Percentiles rank a stretch among this genome's conserved stretches.
Evolutionary conservation across 2,888 invertebrate genomes (phyloP).

Genomic region (Falcaria lacertinaria): DNA sequence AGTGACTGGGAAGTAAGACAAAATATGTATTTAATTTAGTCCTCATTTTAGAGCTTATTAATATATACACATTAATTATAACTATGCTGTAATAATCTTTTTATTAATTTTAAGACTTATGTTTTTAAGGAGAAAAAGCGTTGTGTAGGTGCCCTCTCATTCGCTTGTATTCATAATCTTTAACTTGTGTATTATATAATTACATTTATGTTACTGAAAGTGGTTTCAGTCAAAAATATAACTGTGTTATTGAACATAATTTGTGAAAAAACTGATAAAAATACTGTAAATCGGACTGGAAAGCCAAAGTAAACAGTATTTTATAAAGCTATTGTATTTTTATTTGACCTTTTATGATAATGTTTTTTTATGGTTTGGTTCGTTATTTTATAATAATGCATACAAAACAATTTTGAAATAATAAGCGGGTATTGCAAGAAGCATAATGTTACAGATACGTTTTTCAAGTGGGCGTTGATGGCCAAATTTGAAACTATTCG

Average conservation of each 20-base stretch:
- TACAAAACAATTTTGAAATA: too few species aligned
- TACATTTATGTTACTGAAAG: slow-evolving; percentile 56
- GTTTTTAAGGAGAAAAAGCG: slow-evolving; percentile 40
- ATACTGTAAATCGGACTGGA: slow-evolving; percentile 78
- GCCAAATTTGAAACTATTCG: too few species aligned
- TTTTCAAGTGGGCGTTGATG: too few species aligned
- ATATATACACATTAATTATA: slow-evolving; percentile 69
- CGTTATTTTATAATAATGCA: too few species aligned
- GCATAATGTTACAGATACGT: too few species aligned
- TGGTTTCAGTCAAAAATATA: slow-evolving; percentile 59
- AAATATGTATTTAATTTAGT: slow-evolving; percentile 70
- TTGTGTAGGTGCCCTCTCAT: slow-evolving; percentile 32
- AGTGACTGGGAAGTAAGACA: slow-evolving; percentile 62
- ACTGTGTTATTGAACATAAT: slow-evolving; percentile 70
- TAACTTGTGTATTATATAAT: slow-evolving; percentile 62
- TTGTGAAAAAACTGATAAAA: slow-evolving; percentile 63
- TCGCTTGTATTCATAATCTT: slow-evolving; percentile 51
- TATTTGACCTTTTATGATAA: slow-evolving; percentile 21
- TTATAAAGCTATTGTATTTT: slow-evolving; percentile 46
- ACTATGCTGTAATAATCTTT: slow-evolving; percentile 74
- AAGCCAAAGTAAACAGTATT: slow-evolving; percentile 80
- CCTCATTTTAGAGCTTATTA: slow-evolving; percentile 78
- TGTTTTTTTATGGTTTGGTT: too few species aligned
- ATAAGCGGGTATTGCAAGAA: too few species aligned
- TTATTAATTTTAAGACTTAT: slow-evolving; percentile 68